Evolutionary conservation across 2,797 vertebrate species (phyloP).

Genomic region (Sebastes kiyomatsui): DNA sequence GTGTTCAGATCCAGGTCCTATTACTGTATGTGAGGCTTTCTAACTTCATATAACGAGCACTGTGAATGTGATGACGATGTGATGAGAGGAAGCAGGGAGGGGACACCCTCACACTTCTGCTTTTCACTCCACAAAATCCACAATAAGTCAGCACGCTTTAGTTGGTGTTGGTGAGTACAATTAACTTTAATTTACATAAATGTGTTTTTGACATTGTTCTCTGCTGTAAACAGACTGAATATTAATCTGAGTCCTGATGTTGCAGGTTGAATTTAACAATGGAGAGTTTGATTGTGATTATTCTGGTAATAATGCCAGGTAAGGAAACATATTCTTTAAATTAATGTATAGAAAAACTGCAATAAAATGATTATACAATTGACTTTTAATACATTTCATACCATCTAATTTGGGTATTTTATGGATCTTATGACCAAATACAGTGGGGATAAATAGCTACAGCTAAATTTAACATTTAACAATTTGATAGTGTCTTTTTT

Average conservation of each 20-base stretch:
- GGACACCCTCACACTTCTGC: conserved; percentile 32
- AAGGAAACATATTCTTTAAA: neutral
- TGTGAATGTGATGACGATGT: neutral
- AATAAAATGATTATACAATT: neutral
- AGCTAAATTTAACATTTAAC: neutral
- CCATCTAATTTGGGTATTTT: neutral
- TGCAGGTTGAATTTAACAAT: conserved; percentile 30
- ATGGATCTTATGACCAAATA: neutral
- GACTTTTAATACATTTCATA: neutral
- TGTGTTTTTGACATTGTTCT: neutral
- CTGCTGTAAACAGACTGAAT: neutral
- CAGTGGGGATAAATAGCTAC: neutral
- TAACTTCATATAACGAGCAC: neutral
- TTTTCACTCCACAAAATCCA: conserved; percentile 20
- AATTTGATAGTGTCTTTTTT: neutral
- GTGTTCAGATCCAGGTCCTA: neutral
- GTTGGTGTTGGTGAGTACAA: neutral
- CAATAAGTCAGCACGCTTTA: neutral
- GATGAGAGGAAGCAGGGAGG: neutral
- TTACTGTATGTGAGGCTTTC: neutral
- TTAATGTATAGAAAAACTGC: neutral
- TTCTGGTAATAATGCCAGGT: conserved; percentile 48
- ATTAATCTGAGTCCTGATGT: neutral
- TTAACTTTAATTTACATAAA: neutral
- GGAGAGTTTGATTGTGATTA: conserved; percentile 25